These are phyloP conservation scores for Ictidomys tridecemlineatus DNA, from an alignment of 2,113 vertebrate genomes.

Conservation along the genomic window DNA sequence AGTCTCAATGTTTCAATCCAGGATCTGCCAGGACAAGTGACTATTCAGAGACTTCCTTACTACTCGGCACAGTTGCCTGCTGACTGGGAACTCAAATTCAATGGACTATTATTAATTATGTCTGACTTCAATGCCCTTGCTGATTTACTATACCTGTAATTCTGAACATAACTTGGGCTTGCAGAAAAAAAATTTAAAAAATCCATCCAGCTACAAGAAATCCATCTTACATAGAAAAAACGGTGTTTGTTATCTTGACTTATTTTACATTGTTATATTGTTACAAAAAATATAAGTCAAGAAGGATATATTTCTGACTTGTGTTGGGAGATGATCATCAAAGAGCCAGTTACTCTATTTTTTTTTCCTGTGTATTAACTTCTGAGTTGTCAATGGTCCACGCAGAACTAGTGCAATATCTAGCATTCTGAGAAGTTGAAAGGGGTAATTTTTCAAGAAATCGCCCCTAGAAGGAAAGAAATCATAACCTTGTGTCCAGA, in stretches of 20 bases:
- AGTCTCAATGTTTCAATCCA: background rate
- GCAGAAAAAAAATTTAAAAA: background rate
- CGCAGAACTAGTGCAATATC: background rate
- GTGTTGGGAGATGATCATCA: background rate
- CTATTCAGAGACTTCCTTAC: background rate
- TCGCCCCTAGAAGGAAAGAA: constrained; percentile 64
- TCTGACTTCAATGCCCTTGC: background rate
- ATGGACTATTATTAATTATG: background rate
- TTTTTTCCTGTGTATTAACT: background rate
- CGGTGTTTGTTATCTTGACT: background rate
- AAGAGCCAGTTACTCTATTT: background rate
- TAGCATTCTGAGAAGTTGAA: constrained; percentile 43
- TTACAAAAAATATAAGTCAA: constrained; percentile 17
- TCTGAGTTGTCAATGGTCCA: background rate
- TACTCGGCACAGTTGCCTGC: too few species aligned
- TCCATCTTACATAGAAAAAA: background rate
- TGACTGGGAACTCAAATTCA: background rate
- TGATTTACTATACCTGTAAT: background rate
- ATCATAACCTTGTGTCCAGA: constrained; percentile 65
- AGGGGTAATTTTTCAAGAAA: constrained; percentile 24
- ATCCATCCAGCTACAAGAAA: background rate
- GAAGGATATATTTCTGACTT: background rate
- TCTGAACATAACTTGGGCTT: background rate
- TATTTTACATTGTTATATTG: background rate
- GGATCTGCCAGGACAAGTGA: background rate